Conservation (phyloP, 2,797 vertebrate species). For the Lithobates pipiens region DNA sequence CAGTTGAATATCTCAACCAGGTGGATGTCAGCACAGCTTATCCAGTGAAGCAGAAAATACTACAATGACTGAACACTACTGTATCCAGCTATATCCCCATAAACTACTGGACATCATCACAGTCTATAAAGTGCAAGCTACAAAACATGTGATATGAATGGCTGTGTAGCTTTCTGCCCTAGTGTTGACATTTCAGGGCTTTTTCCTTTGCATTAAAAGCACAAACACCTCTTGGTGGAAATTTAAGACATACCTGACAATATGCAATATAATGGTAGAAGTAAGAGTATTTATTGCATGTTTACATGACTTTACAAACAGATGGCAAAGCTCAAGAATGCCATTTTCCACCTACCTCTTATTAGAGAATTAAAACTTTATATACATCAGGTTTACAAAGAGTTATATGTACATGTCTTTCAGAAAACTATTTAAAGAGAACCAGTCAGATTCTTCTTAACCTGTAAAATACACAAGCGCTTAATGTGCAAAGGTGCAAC, state of each 20-base stretch:
- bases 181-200: too few species aligned
- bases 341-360: background rate
- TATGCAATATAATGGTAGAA: slow-evolving; percentile 29
- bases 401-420: background rate
- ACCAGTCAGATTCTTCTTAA: background rate
- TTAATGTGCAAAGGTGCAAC: too few species aligned
- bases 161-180: too few species aligned
- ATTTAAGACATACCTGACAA: background rate
- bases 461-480: too few species aligned
- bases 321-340: background rate
- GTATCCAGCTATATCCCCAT: background rate
- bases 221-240: too few species aligned
- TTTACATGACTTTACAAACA: slow-evolving; percentile 42
- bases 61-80: background rate
- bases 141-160: too few species aligned
- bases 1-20: slow-evolving; percentile 24
- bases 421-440: background rate
- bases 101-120: too few species aligned
- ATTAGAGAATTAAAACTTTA: background rate
- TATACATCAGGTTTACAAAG: background rate
- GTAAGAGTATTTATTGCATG: slow-evolving; percentile 46
- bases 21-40: background rate
- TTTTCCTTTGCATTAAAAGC: background rate
- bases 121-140: too few species aligned
- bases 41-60: background rate